Evolutionary conservation across 2,113 vertebrate species (phyloP), one percentile per base, ranked within the genome.

Genomic region (Pterocles orientalis): DNA sequence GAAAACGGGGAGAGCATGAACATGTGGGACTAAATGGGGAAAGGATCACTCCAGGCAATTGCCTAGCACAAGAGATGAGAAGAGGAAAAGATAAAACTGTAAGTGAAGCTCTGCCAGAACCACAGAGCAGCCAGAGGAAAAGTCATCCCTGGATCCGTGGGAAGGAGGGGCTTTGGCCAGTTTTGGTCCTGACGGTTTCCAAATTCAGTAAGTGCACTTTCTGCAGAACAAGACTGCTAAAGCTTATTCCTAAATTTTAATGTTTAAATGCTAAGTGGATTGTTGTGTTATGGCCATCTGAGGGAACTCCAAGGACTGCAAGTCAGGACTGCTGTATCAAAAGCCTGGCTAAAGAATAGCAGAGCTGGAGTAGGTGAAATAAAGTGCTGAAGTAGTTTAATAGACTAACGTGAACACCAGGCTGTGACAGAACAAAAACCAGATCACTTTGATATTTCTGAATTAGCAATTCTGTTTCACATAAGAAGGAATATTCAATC

Each of bases 351-450:
- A 73, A 96, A 86, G 76, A 92, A 86, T 5, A 90, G 75, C 84
- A 94, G 84, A 92, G 85, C 68, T 48, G 60, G 65, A 91, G 51
- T 72, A 68, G 72, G 62, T 89, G 86, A 96, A 97, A 96, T 91
- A 92, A 96, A 96, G 65, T 88, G 83, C 90, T 87, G 90, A 92
- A 94, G 76, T 69, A 89, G 78, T 94, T 95, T 95, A 96, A 96
- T 97, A 96, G 94, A 96, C 92, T 92, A 96, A 95, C 90, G 75
- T 90, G 95, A 95, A 86, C 92, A 91, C 80, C 79, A 92, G 93
- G 93, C 95, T 96, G 94, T 96, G 94, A 94, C 92, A 95, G 92
- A 97, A 97, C 96, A 97, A 96, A 97, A 97, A 97, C 84, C 96
- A 97, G 96, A 97, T 89, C 93, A 78, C 93, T 95, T 88, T 95